phyloP scores from a whole-genome alignment of 35 echinoderm and acorn worm species.

The Eucidaris tribuloides region DNA sequence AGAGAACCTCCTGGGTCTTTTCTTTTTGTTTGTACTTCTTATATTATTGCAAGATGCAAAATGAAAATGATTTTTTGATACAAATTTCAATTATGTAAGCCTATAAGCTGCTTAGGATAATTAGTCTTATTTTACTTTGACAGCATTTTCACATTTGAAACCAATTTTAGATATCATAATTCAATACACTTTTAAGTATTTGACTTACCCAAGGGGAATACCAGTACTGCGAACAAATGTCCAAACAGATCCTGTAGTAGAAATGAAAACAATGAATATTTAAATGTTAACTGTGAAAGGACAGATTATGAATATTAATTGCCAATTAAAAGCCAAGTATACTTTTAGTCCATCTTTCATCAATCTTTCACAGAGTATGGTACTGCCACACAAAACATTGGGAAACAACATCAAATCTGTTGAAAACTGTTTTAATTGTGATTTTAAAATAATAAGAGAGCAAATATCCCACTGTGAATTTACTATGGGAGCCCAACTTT shows the following conservation, averaged over 20 bases:
- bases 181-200: background rate
- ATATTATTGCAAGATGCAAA: background rate
- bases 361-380: background rate
- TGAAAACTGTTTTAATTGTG: background rate
- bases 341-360: background rate
- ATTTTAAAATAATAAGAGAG: too few species aligned
- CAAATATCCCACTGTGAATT: too few species aligned
- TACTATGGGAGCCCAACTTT: too few species aligned
- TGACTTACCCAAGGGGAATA: conserved; percentile 63
- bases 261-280: background rate
- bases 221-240: conserved; percentile 72
- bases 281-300: background rate
- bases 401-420: background rate
- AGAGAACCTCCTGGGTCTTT: too few species aligned
- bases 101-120: background rate
- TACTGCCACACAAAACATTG: background rate
- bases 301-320: background rate
- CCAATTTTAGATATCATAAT: background rate
- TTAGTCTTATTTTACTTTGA: background rate
- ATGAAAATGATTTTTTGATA: background rate
- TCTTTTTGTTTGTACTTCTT: background rate
- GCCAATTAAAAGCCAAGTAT: too few species aligned
- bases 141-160: background rate
- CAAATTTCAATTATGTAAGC: background rate
- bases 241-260: conserved; percentile 55